phyloP scores from a whole-genome alignment of 2,113 vertebrate genomes.

The Dasypus novemcinctus region DNA sequence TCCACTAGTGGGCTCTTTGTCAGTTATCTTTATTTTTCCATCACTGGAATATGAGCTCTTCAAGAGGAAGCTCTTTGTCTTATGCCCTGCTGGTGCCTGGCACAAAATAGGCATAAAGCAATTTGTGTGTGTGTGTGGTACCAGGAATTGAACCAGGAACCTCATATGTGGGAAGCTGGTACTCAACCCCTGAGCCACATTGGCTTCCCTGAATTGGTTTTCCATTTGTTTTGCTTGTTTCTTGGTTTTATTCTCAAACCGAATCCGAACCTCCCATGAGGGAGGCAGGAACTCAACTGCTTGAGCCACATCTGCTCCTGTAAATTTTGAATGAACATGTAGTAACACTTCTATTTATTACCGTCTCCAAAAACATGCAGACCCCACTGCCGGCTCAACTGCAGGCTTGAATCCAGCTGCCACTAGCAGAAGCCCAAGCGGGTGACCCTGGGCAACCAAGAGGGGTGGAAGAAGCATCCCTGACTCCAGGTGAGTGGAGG shows the following conservation, averaged over 20 bases:
- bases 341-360: not conserved
- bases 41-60: not conserved
- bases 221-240: no score
- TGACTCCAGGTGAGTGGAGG: not conserved
- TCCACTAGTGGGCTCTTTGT: not conserved
- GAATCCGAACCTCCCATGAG: no score
- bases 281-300: no score
- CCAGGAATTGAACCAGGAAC: no score
- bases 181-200: no score
- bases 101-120: not conserved
- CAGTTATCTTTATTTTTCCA: not conserved
- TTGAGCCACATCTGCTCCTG: no score
- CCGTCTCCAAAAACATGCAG: not conserved
- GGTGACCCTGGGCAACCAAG: not conserved
- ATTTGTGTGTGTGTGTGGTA: no score
- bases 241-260: no score
- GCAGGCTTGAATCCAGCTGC: not conserved
- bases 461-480: not conserved
- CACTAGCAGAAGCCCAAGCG: not conserved
- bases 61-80: not conserved
- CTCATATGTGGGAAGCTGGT: no score
- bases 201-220: no score
- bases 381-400: not conserved
- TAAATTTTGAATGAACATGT: not conserved
- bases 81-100: not conserved